Evolutionary conservation across 2,888 invertebrate genomes (phyloP).

Genomic region (Lathronympha strigana): DNA sequence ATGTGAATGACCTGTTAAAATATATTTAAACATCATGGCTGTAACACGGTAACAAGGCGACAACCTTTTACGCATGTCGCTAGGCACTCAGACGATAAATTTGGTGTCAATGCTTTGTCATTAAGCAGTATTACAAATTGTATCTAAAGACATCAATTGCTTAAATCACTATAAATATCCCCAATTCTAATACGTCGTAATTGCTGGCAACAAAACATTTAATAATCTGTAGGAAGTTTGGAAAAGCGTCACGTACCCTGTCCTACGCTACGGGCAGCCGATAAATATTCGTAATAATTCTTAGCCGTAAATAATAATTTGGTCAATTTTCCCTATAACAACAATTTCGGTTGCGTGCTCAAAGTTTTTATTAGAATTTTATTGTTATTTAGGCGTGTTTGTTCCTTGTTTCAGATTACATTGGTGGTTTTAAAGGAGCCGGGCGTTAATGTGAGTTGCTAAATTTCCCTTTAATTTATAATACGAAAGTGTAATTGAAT

Average conservation of each 20-base stretch:
- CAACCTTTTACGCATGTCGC: neutral
- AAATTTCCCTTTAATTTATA: slow-evolving; percentile 75
- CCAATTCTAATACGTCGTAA: slow-evolving; percentile 26
- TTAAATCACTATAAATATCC: slow-evolving; percentile 20
- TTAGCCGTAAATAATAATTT: slow-evolving; percentile 82
- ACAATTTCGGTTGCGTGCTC: slow-evolving; percentile 81
- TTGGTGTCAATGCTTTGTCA: neutral
- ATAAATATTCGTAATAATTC: slow-evolving; percentile 80
- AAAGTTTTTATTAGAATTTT: slow-evolving; percentile 84
- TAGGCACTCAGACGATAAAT: neutral
- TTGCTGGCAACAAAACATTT: slow-evolving; percentile 32
- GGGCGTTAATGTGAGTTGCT: slow-evolving; percentile 82
- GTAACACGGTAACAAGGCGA: neutral
- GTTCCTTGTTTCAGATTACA: slow-evolving; percentile 84
- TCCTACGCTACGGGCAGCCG: slow-evolving; percentile 45
- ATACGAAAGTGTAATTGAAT: slow-evolving; percentile 72
- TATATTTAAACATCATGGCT: no score
- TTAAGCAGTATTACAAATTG: slow-evolving; percentile 3
- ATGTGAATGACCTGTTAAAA: no score
- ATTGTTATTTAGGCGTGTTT: slow-evolving; percentile 85
- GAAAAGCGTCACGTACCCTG: slow-evolving; percentile 22
- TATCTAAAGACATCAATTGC: slow-evolving; percentile 1
- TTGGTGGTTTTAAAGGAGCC: slow-evolving; percentile 80
- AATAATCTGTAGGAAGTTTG: slow-evolving; percentile 29
- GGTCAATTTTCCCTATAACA: slow-evolving; percentile 76